Evolutionary conservation across 2,888 invertebrate species (phyloP), one percentile per base, ranked within the genome.

Genomic region (Furcula furcula): DNA sequence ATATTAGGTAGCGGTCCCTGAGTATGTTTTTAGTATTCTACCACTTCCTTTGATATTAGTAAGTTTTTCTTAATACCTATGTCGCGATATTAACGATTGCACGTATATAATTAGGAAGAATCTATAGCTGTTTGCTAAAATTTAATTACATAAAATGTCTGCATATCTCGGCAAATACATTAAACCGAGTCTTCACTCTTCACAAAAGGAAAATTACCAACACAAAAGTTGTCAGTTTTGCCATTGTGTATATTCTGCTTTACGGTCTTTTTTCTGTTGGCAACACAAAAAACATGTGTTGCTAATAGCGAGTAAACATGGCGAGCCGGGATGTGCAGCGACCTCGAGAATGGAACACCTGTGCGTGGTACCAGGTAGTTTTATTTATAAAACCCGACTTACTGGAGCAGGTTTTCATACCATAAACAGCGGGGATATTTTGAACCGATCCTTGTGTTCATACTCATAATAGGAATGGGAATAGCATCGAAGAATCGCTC

Each of bases 281-380:
- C 33, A 31, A 34, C 34, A 50, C 31, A 46, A 53, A 50, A 51
- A 47, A 49, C 40, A 31, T 39, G 39, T 48, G 40, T 40, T 47
- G 38, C 15, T 30, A 43, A 33, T 15, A 52, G 45, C 40, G 47
- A 49, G 41, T 43, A 36, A 39, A 35, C 28, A 12, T 7, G 36
- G 18, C 28, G 30, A 34, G 34, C 25, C 50, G 56, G 61, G 61
- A 61, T 58, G 56, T 57, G 48, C 45, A 54, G 34, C 57, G 56
- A 59, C 64, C 65, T 58, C 46, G 49, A 53, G 47, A 49, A 31
- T 46, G 41, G 47, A 55, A 60, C 73, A 74, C 73, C 73, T 73
- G 73, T 61, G 42, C 37, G 29, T 34, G 12, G 23, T 23, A 23
- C 48, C 72, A 67, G 67, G 66, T 71, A 71, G 45, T 39, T 52